A percentile compares a stretch with the other conserved stretches of the same genome.
These are phyloP conservation scores for Melopsittacus undulatus DNA, from an alignment of 2,797 vertebrate genomes.

Conservation along the genomic window DNA sequence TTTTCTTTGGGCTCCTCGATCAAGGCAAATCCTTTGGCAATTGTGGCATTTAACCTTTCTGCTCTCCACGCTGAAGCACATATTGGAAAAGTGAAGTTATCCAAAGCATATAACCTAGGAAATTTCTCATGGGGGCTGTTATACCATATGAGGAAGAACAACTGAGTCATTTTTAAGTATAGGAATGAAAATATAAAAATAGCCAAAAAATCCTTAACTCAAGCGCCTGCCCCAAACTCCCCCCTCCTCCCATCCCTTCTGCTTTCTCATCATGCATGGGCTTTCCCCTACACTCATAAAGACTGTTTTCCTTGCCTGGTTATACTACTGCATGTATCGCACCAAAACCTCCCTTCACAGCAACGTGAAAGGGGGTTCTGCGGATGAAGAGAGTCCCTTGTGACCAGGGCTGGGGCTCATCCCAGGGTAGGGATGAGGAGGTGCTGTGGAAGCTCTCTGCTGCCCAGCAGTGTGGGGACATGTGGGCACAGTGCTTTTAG, in stretches of 20 bases:
- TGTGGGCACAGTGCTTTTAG: rapidly evolving
- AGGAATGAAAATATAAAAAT: constrained; percentile 20
- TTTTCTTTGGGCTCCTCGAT: background rate
- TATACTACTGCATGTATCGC: background rate
- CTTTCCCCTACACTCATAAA: background rate
- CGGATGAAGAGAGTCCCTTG: background rate
- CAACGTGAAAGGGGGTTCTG: rapidly evolving
- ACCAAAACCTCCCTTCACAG: background rate
- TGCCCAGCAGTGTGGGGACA: rapidly evolving
- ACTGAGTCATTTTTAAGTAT: constrained; percentile 23
- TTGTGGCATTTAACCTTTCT: background rate
- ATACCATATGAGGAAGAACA: background rate
- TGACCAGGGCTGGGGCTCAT: background rate
- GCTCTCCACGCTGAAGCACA: background rate
- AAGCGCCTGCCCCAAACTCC: background rate
- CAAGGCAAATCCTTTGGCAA: background rate
- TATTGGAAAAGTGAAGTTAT: constrained; percentile 26
- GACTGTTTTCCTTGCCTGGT: background rate
- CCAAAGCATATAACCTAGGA: background rate
- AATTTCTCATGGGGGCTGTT: constrained; percentile 10
- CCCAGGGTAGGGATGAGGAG: background rate
- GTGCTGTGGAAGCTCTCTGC: background rate
- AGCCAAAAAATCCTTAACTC: constrained; percentile 6
- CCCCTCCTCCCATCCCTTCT: background rate
- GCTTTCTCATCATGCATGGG: background rate